Base-by-base conservation (phyloP, 35 echinoderm and acorn worm species). In the Antedon bifida region DNA sequence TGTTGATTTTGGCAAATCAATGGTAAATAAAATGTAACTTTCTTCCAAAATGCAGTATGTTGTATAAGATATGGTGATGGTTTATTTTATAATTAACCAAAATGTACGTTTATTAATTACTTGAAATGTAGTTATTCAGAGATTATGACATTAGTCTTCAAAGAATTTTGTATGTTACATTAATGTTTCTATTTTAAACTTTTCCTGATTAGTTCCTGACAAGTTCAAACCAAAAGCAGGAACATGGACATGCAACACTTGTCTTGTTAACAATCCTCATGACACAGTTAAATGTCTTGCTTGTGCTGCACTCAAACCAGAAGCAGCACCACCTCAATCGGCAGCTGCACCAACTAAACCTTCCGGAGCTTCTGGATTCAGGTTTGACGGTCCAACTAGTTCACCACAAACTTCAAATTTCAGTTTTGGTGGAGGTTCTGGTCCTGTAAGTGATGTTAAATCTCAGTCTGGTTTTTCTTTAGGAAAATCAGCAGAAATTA, bases 61-160 rank as follows among this genome's bases (percentile, higher is more conserved):
- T n/a, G n/a, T n/a, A n/a, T n/a, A n/a, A n/a, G n/a, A n/a, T n/a
- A n/a, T n/a, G n/a, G n/a, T n/a, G n/a, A n/a, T n/a, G n/a, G n/a
- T n/a, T n/a, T n/a, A n/a, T n/a, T n/a, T n/a, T n/a, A n/a, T n/a
- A n/a, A n/a, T n/a, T n/a, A n/a, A n/a, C n/a, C n/a, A n/a, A n/a
- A n/a, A n/a, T n/a, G n/a, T n/a, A n/a, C n/a, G n/a, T n/a, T 46
- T 96, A 87, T 35, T 84, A 91, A 23, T 77, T 88, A 9, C 87
- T 95, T n/a, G n/a, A n/a, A n/a, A n/a, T n/a, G n/a, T n/a, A n/a
- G n/a, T n/a, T n/a, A n/a, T n/a, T n/a, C n/a, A n/a, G n/a, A n/a
- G n/a, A n/a, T n/a, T n/a, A n/a, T n/a, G n/a, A n/a, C n/a, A n/a
- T n/a, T n/a, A n/a, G n/a, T n/a, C n/a, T n/a, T n/a, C n/a, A n/a